These are phyloP conservation scores for Oenanthe melanoleuca DNA, from an alignment of 2,113 vertebrate species.

Conservation along the genomic window DNA sequence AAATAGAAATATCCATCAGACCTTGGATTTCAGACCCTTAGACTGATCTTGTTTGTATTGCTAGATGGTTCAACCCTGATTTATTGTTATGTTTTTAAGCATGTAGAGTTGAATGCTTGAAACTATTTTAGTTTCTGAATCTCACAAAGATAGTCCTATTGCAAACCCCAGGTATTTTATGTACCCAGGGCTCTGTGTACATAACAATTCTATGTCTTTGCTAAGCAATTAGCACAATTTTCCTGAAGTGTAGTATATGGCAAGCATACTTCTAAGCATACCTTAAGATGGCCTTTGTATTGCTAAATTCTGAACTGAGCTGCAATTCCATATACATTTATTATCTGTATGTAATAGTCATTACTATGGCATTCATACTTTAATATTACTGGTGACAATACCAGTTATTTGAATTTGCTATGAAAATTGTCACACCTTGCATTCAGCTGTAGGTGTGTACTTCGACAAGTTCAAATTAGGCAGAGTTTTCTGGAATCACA, in stretches of 20 bases:
- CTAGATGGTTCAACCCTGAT: neutral
- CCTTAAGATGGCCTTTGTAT: slow-evolving; percentile 30
- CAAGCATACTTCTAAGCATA: slow-evolving; percentile 58
- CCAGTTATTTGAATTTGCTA: neutral
- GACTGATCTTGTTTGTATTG: neutral
- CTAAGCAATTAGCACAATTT: slow-evolving; percentile 47
- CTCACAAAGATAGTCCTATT: neutral
- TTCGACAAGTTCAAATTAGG: neutral
- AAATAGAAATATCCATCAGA: neutral
- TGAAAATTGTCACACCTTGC: neutral
- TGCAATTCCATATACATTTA: slow-evolving; percentile 10
- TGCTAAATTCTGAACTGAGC: slow-evolving; percentile 41
- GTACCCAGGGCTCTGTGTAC: slow-evolving; percentile 31
- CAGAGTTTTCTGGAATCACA: neutral
- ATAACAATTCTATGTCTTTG: slow-evolving; percentile 27
- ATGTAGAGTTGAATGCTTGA: neutral
- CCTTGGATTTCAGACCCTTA: neutral
- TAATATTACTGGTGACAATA: neutral
- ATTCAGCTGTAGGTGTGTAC: neutral
- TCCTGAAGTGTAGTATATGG: slow-evolving; percentile 43
- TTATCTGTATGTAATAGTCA: neutral
- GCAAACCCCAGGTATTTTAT: neutral
- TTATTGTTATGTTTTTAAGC: neutral
- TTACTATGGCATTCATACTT: neutral
- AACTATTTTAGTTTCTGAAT: slow-evolving; percentile 14